Evolutionary conservation across 2,888 invertebrate genomes (phyloP).

Genomic region (Oligia fasciuncula): DNA sequence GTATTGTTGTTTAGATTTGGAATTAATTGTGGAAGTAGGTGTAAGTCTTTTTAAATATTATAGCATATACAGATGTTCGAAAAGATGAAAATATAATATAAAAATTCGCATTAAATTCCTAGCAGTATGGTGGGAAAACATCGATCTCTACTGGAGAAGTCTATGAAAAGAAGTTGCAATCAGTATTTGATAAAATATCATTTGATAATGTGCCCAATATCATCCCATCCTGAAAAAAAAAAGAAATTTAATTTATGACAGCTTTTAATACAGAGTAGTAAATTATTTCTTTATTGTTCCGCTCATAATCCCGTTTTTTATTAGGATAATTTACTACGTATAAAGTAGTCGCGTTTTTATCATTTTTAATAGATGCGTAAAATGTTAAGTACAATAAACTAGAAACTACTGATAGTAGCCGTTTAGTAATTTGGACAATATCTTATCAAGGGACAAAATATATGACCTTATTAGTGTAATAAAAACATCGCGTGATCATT

Average conservation of each 20-base stretch:
- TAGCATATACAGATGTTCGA: too few species aligned
- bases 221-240: slow-evolving; percentile 7
- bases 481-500: slow-evolving; percentile 15
- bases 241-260: slow-evolving; percentile 4
- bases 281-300: slow-evolving; percentile 20
- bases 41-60: not conserved
- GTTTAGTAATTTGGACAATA: slow-evolving; percentile 41
- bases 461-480: slow-evolving; percentile 33
- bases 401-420: slow-evolving; percentile 57
- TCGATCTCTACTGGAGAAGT: accelerated
- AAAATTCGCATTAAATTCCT: not conserved
- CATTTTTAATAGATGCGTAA: slow-evolving; percentile 39
- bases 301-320: slow-evolving; percentile 31
- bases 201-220: too few species aligned
- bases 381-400: slow-evolving; percentile 50
- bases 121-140: not conserved
- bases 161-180: not conserved
- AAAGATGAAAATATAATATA: not conserved
- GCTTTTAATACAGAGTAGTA: not conserved
- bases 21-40: not conserved
- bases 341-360: slow-evolving; percentile 50
- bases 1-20: not conserved
- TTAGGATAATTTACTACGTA: slow-evolving; percentile 44
- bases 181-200: not conserved
- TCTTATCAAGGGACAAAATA: slow-evolving; percentile 47